Evolutionary conservation across 23 tunicate species (phyloP).

Genomic region (Clavelina lepadiformis): DNA sequence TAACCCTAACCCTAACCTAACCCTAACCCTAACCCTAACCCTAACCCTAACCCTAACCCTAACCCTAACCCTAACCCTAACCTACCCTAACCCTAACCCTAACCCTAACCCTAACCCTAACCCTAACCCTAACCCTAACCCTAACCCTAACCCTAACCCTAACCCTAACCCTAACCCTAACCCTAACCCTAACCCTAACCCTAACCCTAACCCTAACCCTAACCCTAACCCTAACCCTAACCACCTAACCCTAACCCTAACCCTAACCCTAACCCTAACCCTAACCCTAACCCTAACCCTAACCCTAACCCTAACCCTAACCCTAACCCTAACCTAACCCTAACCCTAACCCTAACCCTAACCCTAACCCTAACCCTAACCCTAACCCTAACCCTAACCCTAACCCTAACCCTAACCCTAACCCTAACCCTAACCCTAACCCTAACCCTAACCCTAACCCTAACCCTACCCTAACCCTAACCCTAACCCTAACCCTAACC

Average conservation of each 20-base stretch:
- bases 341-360: constrained; percentile 89
- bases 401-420: constrained; percentile 91
- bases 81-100: constrained; percentile 45
- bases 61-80: constrained; percentile 52
- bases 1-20: constrained; percentile 69
- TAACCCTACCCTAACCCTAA: constrained; percentile 61
- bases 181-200: constrained; percentile 61
- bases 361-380: constrained; percentile 89
- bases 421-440: constrained; percentile 68
- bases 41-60: constrained; percentile 65
- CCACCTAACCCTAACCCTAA: constrained; percentile 52
- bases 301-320: constrained; percentile 89
- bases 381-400: constrained; percentile 94
- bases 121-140: constrained; percentile 93
- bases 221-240: constrained; percentile 69
- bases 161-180: constrained; percentile 92
- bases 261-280: constrained; percentile 76
- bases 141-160: constrained; percentile 92
- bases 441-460: constrained; percentile 77
- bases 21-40: constrained; percentile 78
- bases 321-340: constrained; percentile 86
- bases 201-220: constrained; percentile 70
- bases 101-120: constrained; percentile 86
- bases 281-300: constrained; percentile 69
- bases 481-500: constrained; percentile 58